These are phyloP conservation scores for Halichoerus grypus DNA, from an alignment of 2,113 vertebrate genomes.

Conservation along the genomic window DNA sequence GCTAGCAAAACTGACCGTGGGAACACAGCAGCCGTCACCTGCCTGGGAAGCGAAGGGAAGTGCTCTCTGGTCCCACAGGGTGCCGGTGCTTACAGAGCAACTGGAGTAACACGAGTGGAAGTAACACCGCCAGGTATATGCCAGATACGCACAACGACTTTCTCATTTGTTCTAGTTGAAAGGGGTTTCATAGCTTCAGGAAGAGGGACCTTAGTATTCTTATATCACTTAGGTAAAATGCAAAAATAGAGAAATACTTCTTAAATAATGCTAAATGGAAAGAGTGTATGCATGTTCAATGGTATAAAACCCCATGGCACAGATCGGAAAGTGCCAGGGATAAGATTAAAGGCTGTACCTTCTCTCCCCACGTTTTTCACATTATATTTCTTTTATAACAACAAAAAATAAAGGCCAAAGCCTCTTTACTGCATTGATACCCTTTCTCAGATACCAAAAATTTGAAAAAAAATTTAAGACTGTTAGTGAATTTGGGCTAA, in stretches of 20 bases:
- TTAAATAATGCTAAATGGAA: not conserved
- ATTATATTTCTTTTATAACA: not conserved
- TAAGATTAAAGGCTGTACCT: not conserved
- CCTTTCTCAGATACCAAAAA: slow-evolving; percentile 24
- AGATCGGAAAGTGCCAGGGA: not conserved
- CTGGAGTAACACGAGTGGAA: not conserved
- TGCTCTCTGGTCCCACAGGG: not conserved
- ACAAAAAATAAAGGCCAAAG: slow-evolving; percentile 4
- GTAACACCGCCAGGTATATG: not conserved
- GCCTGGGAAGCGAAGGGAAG: not conserved
- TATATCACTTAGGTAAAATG: not conserved
- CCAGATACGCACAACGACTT: not conserved
- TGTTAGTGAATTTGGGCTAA: not conserved
- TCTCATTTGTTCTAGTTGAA: not conserved
- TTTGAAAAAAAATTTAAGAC: not conserved
- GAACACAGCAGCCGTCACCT: not conserved
- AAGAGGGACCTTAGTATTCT: not conserved
- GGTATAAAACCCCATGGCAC: not conserved
- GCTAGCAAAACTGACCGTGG: not conserved
- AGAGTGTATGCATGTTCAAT: not conserved
- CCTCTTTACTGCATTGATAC: not conserved
- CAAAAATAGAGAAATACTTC: not conserved
- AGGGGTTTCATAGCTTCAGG: not conserved
- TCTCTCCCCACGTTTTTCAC: not conserved
- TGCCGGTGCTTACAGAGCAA: not conserved